These are phyloP conservation scores for Xenopus borealis DNA, from an alignment of 2,113 vertebrate species.

Conservation along the genomic window DNA sequence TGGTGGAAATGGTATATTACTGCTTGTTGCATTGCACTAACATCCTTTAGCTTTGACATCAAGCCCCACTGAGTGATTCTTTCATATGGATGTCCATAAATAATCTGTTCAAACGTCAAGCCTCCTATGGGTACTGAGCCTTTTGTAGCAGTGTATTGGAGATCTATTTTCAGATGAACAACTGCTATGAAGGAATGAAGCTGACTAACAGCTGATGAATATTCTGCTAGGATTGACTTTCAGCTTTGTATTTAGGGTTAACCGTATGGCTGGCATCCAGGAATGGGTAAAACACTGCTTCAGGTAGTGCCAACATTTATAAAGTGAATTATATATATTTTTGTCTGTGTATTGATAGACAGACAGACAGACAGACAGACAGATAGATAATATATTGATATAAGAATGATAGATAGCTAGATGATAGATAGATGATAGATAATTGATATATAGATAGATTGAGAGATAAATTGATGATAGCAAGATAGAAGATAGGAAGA, in stretches of 20 bases:
- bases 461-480: too few species aligned
- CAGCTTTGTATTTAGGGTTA: conserved; percentile 66
- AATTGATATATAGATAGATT: too few species aligned
- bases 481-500: too few species aligned
- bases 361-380: too few species aligned
- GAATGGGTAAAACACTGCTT: neutral
- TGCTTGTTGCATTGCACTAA: conserved; percentile 8
- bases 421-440: too few species aligned
- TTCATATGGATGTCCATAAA: conserved; percentile 63
- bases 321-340: too few species aligned
- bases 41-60: conserved; percentile 31
- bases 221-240: conserved; percentile 72
- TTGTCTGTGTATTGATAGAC: too few species aligned
- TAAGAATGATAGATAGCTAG: too few species aligned
- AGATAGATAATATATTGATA: too few species aligned
- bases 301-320: too few species aligned
- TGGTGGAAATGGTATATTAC: conserved; percentile 58
- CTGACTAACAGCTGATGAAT: conserved; percentile 82
- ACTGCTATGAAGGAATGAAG: conserved; percentile 78
- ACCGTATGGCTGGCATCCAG: conserved; percentile 39
- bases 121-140: conserved; percentile 76
- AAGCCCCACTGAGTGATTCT: conserved; percentile 9
- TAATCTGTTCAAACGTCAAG: conserved; percentile 69
- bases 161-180: conserved; percentile 88
- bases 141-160: conserved; percentile 82